These are phyloP conservation scores for Furcifer pardalis DNA, from an alignment of 2,797 vertebrate genomes.

Conservation along the genomic window DNA sequence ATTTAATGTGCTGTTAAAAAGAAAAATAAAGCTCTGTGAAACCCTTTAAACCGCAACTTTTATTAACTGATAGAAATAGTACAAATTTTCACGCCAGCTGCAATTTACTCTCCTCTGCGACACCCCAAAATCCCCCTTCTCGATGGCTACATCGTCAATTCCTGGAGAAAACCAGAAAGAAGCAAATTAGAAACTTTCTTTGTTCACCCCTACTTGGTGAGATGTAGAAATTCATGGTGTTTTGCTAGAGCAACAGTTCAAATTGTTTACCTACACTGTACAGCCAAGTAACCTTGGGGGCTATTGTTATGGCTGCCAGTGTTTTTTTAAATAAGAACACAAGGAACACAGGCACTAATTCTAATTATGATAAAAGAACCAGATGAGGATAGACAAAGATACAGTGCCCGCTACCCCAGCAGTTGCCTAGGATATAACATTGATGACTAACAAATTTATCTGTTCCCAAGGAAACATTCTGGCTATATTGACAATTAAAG, in stretches of 20 bases:
- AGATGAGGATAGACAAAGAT: slow-evolving; percentile 6
- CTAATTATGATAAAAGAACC: slow-evolving; percentile 13
- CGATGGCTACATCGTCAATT: slow-evolving; percentile 92
- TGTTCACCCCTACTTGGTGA: background rate
- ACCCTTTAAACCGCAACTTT: slow-evolving; percentile 89
- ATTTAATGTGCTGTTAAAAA: background rate
- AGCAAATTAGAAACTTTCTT: background rate
- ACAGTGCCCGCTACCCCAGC: slow-evolving; percentile 1
- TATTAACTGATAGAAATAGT: slow-evolving; percentile 99
- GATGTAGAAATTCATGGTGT: background rate
- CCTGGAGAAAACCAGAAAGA: slow-evolving; percentile 77
- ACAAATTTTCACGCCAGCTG: slow-evolving; percentile 93
- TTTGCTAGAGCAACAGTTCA: background rate
- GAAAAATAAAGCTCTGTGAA: background rate
- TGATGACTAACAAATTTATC: slow-evolving; percentile 8
- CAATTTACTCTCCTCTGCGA: slow-evolving; percentile 79
- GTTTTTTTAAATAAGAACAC: background rate
- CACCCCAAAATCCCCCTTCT: slow-evolving; percentile 72
- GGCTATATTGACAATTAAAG: background rate
- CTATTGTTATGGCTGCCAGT: slow-evolving; percentile 23
- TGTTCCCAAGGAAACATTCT: background rate
- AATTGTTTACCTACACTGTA: slow-evolving; percentile 14
- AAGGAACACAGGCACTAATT: slow-evolving; percentile 7
- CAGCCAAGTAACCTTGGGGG: background rate
- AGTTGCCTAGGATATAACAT: slow-evolving; percentile 37